A percentile compares a stretch with the other conserved stretches of the same genome.
Conservation (phyloP, 2,888 invertebrate genomes). For the Matsumyia berberina region DNA sequence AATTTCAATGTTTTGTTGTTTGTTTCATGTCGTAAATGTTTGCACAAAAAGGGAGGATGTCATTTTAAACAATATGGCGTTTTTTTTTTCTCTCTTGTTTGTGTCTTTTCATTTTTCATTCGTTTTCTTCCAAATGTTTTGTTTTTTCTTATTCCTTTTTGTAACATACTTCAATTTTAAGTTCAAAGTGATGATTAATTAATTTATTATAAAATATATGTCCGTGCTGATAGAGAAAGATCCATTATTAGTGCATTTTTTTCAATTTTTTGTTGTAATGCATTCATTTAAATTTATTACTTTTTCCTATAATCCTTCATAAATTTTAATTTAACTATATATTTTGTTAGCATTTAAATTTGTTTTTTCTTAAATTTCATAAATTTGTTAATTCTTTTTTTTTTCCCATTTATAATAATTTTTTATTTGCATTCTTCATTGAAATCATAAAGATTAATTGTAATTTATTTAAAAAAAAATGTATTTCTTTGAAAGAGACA, state of each 20-base stretch:
- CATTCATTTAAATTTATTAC: constrained; percentile 55
- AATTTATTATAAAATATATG: constrained; percentile 66
- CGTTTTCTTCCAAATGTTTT: constrained; percentile 7
- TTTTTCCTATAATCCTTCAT: constrained; percentile 63
- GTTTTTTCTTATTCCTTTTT: background rate
- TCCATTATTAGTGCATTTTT: constrained; percentile 65
- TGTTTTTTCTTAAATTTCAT: constrained; percentile 51
- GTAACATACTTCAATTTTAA: constrained; percentile 28
- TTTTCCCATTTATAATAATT: constrained; percentile 17
- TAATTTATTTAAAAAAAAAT: constrained; percentile 33
- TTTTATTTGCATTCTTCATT: constrained; percentile 10
- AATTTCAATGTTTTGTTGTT: constrained; percentile 39
- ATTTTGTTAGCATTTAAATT: constrained; percentile 65
- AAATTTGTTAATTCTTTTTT: constrained; percentile 42
- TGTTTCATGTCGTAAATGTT: constrained; percentile 49
- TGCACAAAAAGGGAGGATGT: constrained; percentile 55
- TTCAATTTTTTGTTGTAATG: constrained; percentile 46
- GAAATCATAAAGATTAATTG: constrained; percentile 6
- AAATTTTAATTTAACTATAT: constrained; percentile 67
- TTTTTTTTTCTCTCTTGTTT: constrained; percentile 22
- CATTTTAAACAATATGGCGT: constrained; percentile 51
- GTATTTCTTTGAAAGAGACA: constrained; percentile 44
- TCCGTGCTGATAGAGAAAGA: constrained; percentile 67
- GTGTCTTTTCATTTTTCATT: constrained; percentile 4
- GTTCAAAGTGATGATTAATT: constrained; percentile 54